Evolutionary conservation across 1,140 invertebrate genomes (phyloP), one percentile per base, ranked within the genome.

Genomic region (Callitettix versicolor): DNA sequence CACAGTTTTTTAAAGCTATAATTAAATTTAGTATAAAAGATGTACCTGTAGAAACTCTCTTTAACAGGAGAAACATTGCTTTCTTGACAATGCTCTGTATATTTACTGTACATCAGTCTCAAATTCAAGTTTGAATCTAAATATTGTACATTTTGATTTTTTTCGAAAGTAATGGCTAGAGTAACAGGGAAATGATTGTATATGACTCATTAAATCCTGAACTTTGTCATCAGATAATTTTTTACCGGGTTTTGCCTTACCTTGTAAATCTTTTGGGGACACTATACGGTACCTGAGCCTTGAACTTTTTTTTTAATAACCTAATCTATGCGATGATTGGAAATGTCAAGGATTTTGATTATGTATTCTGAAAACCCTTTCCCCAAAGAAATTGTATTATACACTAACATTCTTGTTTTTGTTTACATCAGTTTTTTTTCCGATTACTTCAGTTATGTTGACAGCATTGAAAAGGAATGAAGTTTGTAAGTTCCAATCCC

Each of bases 301-400:
- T 30, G 3, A 18, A 18, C 7, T 21, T 15, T 11, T 51, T 51
- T 20, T 30, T 9, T 30, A 9, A 51, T 9, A 17, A 51, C 33
- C 36, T 51, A 34, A 21, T 21, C 24, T 15, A 6, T 1, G 11
- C 49, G 30, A 38, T 38, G 30, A 38, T 38, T 18, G 15, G 15
- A 24, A 38, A 51, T 26, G 20, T 20, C 34, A 51, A 51, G 49
- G 4, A 33, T 51, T 51, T 51, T 51, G 1, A 51, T 30, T 15
- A 51, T 20, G 38, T 38, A 51, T 9, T 34, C 38, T 51, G 12
- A 3, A 38, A 6, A 51, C 34, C 34, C 49, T 51, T 18, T 38
- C 7, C 7, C 34, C 49, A 15, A 3, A 2, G 7, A 51, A 21
- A 15, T 3, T 36, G 17, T 18, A 24, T 14, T 9, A 7, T 18